Conservation (phyloP, 2,797 vertebrate species). For the Astyanax mexicanus region DNA sequence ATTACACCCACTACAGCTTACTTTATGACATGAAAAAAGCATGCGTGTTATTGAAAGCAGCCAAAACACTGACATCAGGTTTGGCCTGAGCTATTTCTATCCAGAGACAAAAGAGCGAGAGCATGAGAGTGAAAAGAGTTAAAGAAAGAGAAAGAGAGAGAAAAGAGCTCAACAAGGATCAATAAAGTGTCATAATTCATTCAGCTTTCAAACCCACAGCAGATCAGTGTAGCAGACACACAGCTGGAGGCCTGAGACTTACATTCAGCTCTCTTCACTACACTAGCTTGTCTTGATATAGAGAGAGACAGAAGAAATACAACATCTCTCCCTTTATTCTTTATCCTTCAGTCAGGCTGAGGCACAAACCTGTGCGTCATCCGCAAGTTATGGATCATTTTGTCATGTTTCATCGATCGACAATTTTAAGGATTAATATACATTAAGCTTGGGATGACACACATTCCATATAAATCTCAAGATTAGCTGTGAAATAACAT, state of each 20-base stretch:
- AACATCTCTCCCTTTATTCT: background rate
- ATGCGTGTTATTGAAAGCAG: constrained; percentile 24
- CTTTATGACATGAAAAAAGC: constrained; percentile 27
- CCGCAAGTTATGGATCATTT: constrained; percentile 1
- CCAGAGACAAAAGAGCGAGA: constrained; percentile 66
- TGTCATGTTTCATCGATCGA: background rate
- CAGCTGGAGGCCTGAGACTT: constrained; percentile 7
- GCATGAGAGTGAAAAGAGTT: too few species aligned
- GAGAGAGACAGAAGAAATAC: constrained; percentile 1
- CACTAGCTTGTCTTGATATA: background rate
- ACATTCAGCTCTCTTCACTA: constrained; percentile 2
- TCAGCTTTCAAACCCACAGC: constrained; percentile 6
- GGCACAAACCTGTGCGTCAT: background rate
- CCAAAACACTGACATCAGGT: constrained; percentile 51
- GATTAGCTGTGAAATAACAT: background rate
- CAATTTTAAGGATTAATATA: background rate
- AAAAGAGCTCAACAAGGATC: too few species aligned
- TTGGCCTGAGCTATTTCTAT: constrained; percentile 49
- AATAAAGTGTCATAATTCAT: constrained; percentile 17
- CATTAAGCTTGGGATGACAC: background rate
- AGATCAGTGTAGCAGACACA: constrained; percentile 21
- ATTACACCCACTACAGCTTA: constrained; percentile 6
- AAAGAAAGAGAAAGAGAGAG: background rate
- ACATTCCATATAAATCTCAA: background rate
- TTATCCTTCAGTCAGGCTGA: constrained; percentile 17